phyloP scores from a whole-genome alignment of 2,113 vertebrate genomes.

The Monarcha castaneiventris region DNA sequence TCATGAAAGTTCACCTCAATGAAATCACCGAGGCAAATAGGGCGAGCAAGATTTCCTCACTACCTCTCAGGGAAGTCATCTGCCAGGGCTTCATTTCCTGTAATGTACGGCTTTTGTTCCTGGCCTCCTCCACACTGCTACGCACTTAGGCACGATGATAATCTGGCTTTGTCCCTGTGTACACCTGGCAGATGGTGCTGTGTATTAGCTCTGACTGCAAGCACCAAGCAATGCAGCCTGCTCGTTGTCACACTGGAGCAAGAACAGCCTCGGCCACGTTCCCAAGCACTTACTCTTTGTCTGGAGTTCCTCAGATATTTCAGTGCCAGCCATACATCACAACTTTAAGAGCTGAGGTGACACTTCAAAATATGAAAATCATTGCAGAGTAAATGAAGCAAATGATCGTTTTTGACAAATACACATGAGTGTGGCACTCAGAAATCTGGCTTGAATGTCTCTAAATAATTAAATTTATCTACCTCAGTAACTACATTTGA shows the following conservation, averaged over 20 bases:
- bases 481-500: slow-evolving; percentile 58
- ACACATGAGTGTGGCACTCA: slow-evolving; percentile 54
- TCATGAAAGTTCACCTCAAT: neutral
- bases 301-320: slow-evolving; percentile 35
- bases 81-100: neutral
- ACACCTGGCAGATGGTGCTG: neutral
- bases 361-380: slow-evolving; percentile 50
- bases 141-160: neutral
- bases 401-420: slow-evolving; percentile 66
- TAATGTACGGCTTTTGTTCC: neutral
- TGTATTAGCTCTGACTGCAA: neutral
- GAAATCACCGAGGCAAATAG: neutral
- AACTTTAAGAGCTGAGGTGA: slow-evolving; percentile 38
- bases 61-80: neutral
- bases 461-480: slow-evolving; percentile 69
- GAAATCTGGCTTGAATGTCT: slow-evolving; percentile 60
- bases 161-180: neutral
- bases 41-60: neutral
- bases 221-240: slow-evolving; percentile 13
- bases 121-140: neutral
- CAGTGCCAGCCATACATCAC: slow-evolving; percentile 54
- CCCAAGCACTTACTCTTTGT: slow-evolving; percentile 35
- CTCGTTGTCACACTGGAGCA: neutral
- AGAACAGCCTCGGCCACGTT: neutral
- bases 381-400: slow-evolving; percentile 63